Evolutionary conservation across 2,113 vertebrate species (phyloP).

Genomic region (Callithrix jacchus): DNA sequence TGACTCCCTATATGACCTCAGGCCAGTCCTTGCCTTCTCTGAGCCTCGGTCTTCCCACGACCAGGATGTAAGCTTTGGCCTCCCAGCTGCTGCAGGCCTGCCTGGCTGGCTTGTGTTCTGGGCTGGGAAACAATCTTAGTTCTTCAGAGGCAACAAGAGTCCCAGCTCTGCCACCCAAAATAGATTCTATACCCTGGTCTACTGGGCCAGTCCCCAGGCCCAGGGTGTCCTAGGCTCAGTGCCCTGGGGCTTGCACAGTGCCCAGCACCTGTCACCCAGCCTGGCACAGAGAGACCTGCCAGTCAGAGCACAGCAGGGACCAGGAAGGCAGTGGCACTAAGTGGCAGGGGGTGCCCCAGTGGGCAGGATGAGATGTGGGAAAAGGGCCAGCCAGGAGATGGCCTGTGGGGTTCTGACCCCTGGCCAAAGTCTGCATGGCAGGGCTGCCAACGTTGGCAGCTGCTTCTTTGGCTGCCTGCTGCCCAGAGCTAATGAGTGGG

Average conservation of each 20-base stretch:
- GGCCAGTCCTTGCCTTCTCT: neutral
- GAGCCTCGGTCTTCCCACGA: neutral
- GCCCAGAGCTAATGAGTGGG: constrained; percentile 27
- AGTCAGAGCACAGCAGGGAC: constrained; percentile 41
- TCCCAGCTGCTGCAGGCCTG: neutral
- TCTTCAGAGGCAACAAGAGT: neutral
- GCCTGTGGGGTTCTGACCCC: neutral
- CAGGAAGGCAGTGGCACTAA: neutral
- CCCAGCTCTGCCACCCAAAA: neutral
- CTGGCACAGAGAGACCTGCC: constrained; percentile 51
- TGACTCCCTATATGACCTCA: neutral
- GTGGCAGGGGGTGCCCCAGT: neutral
- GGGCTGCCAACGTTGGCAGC: neutral
- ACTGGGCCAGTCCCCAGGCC: neutral
- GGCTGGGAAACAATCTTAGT: neutral
- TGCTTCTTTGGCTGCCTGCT: neutral
- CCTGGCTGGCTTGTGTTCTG: neutral
- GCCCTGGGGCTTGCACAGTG: neutral
- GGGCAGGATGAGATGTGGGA: neutral
- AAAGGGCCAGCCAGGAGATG: neutral
- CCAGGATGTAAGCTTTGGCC: neutral
- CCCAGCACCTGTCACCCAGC: constrained; percentile 1
- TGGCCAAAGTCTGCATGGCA: neutral
- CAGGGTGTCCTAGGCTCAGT: neutral
- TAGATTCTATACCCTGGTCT: neutral